Conservation (phyloP, 2,113 vertebrate species). For the Natator depressus region DNA sequence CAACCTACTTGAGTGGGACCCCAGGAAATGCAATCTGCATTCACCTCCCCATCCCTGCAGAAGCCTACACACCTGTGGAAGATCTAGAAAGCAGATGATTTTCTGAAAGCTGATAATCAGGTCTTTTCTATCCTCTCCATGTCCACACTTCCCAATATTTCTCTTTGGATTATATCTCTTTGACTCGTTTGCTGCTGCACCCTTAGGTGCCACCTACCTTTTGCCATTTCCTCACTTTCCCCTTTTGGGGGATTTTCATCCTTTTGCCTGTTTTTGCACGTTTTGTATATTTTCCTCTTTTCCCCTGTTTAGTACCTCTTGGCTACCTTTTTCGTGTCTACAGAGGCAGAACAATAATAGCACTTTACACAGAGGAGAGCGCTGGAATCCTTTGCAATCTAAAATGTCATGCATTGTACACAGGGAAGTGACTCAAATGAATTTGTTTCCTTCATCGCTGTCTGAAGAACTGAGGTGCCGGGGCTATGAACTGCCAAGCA, state of each 20-base stretch:
- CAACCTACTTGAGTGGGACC: neutral
- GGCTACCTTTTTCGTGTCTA: neutral
- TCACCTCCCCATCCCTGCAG: neutral
- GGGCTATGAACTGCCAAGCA: too few relatives aligned
- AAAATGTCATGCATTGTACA: neutral
- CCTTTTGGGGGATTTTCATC: fast-evolving
- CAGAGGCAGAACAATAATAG: neutral
- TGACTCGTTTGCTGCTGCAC: neutral
- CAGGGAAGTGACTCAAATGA: neutral
- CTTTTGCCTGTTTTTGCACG: neutral
- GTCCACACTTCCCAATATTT: neutral
- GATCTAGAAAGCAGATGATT: neutral
- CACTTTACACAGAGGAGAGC: neutral
- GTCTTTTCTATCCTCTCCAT: neutral
- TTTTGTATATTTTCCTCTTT: neutral
- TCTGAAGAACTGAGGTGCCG: too few relatives aligned
- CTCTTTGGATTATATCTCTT: neutral
- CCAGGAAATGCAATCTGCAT: neutral
- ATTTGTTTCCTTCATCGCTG: neutral
- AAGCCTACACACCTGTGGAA: neutral
- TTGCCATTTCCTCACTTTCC: neutral
- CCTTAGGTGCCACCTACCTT: neutral
- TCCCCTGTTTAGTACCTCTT: neutral
- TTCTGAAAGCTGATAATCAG: neutral
- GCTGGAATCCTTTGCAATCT: neutral